Evolutionary conservation across 2,888 invertebrate species (phyloP).

Genomic region (Embidobia sp.): DNA sequence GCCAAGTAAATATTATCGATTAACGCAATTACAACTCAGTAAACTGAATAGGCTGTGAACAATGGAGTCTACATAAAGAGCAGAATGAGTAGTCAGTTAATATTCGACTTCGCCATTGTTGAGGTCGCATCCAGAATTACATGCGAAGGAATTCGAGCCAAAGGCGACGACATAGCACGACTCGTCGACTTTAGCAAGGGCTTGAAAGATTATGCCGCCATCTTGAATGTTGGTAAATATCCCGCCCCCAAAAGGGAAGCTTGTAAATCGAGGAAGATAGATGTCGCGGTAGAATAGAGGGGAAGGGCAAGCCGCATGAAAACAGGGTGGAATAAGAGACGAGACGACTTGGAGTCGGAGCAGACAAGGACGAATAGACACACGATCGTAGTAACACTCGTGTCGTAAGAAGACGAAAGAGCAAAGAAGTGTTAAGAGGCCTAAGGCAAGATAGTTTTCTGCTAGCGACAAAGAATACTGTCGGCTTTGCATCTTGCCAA

Average conservation of each 20-base stretch:
- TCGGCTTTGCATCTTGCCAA: constrained; percentile 81
- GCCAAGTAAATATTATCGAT: constrained; percentile 23
- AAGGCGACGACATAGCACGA: constrained; percentile 70
- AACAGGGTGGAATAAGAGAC: constrained; percentile 56
- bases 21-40: constrained; percentile 12
- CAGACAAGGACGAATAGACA: constrained; percentile 57
- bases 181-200: constrained; percentile 74
- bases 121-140: constrained; percentile 49
- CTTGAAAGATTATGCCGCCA: constrained; percentile 80
- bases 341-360: constrained; percentile 37
- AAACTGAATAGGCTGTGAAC: constrained; percentile 10
- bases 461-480: constrained; percentile 80
- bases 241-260: constrained; percentile 74
- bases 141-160: constrained; percentile 49
- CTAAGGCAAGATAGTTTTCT: constrained; percentile 67
- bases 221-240: constrained; percentile 82
- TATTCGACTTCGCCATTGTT: constrained; percentile 51
- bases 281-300: constrained; percentile 62
- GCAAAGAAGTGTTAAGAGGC: constrained; percentile 68
- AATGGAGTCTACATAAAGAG: constrained; percentile 22
- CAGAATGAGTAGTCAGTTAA: constrained; percentile 39
- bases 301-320: constrained; percentile 49
- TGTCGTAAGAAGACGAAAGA: constrained; percentile 64
- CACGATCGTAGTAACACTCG: constrained; percentile 56
- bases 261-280: constrained; percentile 69